Evolutionary conservation across 2,797 vertebrate genomes (phyloP).

Genomic region (Valencia hispanica): DNA sequence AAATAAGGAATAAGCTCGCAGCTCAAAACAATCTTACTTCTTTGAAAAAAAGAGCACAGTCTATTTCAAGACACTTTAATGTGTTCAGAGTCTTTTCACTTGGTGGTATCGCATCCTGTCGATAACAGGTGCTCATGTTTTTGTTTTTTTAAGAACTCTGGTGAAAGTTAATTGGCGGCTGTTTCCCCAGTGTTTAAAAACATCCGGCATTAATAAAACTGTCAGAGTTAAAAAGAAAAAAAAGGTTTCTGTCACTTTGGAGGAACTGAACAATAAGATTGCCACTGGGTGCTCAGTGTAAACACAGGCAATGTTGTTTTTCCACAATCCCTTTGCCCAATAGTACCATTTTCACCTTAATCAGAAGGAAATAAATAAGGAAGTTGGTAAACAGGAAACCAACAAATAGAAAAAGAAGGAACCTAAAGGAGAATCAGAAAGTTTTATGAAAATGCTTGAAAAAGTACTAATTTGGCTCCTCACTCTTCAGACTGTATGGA

Average conservation of each 20-base stretch:
- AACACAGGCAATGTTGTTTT: constrained; percentile 43
- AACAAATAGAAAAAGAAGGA: neutral
- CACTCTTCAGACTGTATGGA: constrained; percentile 99
- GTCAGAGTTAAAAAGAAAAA: constrained; percentile 17
- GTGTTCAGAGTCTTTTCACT: constrained; percentile 11
- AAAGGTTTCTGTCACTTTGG: constrained; percentile 43
- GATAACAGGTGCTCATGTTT: constrained; percentile 1
- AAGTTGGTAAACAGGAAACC: constrained; percentile 7
- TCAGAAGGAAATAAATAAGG: constrained; percentile 14
- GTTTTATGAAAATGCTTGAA: neutral
- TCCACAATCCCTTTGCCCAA: constrained; percentile 2
- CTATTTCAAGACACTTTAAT: constrained; percentile 19
- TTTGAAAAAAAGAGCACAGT: neutral
- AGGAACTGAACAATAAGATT: constrained; percentile 28
- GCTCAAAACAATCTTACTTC: constrained; percentile 9
- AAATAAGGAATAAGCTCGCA: constrained; percentile 7
- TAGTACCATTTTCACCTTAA: constrained; percentile 8
- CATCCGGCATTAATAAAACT: constrained; percentile 5
- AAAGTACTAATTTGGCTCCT: constrained; percentile 55
- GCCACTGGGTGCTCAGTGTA: constrained; percentile 2
- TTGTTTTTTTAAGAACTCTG: constrained; percentile 9
- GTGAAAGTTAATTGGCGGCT: constrained; percentile 5
- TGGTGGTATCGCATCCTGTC: constrained; percentile 1
- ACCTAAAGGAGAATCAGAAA: constrained; percentile 1
- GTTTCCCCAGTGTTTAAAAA: constrained; percentile 4